Conservation (phyloP, 2,888 invertebrate genomes). For the Leptinotarsa haldemani region DNA sequence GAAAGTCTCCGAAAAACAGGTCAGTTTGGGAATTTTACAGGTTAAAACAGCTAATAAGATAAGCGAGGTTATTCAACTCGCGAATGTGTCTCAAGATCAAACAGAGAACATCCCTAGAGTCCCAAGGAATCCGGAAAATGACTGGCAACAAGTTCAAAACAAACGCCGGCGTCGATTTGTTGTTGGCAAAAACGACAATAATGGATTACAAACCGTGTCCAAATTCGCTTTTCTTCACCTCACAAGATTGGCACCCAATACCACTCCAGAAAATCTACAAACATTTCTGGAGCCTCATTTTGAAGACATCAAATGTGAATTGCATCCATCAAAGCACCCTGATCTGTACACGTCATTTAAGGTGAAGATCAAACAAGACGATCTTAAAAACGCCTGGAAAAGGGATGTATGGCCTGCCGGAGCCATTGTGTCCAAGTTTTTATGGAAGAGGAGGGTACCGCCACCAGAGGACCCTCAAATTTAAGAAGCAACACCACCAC, state of each 20-base stretch:
- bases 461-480: conserved; percentile 1
- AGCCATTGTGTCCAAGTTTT: conserved; percentile 1
- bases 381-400: background rate
- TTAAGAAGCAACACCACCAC: background rate
- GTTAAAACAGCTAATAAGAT: too few species aligned
- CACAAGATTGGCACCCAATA: background rate
- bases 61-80: too few species aligned
- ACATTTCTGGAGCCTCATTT: background rate
- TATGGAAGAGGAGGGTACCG: background rate
- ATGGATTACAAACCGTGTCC: background rate
- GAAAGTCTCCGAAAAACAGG: too few species aligned
- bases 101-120: too few species aligned
- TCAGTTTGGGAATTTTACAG: too few species aligned
- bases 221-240: background rate
- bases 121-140: too few species aligned
- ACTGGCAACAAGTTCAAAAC: too few species aligned
- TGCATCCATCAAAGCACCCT: background rate
- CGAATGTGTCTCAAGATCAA: too few species aligned
- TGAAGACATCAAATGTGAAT: background rate
- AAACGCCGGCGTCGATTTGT: too few species aligned
- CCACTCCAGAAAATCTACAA: background rate
- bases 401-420: background rate
- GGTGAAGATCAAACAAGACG: background rate
- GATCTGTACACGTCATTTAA: background rate
- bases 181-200: too few species aligned